Base-by-base conservation (phyloP, 1,140 invertebrate species). In the Temnothorax longispinosus region DNA sequence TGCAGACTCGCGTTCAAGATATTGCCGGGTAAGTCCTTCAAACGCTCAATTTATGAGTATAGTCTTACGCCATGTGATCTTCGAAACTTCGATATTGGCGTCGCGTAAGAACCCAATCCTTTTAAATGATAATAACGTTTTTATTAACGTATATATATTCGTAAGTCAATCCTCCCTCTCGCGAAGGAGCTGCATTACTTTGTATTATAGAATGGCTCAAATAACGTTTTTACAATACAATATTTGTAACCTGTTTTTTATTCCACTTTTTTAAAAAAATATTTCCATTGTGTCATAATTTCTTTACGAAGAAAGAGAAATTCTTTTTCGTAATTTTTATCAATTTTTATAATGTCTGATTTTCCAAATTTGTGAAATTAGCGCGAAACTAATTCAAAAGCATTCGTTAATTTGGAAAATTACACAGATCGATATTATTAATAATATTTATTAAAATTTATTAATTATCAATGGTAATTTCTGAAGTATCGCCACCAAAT, bases 1-100 rank as follows among this genome's bases (percentile, higher is more conserved):
- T 94, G 44, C 94, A 95, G 84, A 92, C 88, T 77, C 94, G 94
- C 18, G 88, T 95, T 32, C 94, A 94, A 85, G 94, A 95, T 88
- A 93, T 95, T 71, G 92, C 93, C n/a, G 94, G 94, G 95, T 95
- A 88, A 95, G 94, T 93, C 85, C 7, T 44, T 67, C 41, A 74
- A 89, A 72, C 35, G 44, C n/a, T 69, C 1, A 41, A 35, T 72
- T 65, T 67, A 62, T 62, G 62, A 32, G 32, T 50, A 38, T 21
- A 35, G 62, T 65, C 50, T 58, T 47, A n/a, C 15, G 82, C 76
- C 84, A 89, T 41, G 65, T 60, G 54, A 87, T 44, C 60, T 27
- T 74, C 58, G 85, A 84, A 84, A 75, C 50, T 76, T 76, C 71
- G 52, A 81, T 80, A 60, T 65, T n/a, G 60, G 62, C 62, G 15